Evolutionary conservation across 2,888 invertebrate genomes (phyloP).

Genomic region (Lydus trimaculatus): DNA sequence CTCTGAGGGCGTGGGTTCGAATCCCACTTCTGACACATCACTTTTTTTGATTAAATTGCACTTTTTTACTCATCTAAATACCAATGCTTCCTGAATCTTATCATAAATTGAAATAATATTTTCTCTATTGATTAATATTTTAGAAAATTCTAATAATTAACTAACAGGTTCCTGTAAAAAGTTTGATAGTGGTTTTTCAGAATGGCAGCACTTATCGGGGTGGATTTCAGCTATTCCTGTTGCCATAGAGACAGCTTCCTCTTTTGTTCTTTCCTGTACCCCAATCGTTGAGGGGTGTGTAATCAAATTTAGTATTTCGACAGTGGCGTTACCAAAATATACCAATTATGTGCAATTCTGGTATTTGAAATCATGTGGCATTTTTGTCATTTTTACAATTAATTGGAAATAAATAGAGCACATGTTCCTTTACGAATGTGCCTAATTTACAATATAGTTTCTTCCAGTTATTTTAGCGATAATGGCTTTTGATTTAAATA

Average conservation of each 20-base stretch:
- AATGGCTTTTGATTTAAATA: too few species aligned
- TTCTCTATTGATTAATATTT: background rate
- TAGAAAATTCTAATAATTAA: constrained; percentile 22
- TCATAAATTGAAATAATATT: background rate
- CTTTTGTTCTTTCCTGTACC: constrained; percentile 57
- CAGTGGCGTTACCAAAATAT: constrained; percentile 34
- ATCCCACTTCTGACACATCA: constrained; percentile 49
- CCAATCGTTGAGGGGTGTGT: constrained; percentile 42
- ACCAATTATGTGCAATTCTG: background rate
- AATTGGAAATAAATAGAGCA: too few species aligned
- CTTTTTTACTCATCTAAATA: background rate
- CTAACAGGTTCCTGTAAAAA: background rate
- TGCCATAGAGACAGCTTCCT: constrained; percentile 56
- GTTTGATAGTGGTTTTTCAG: background rate
- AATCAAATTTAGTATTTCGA: constrained; percentile 38
- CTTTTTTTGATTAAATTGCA: constrained; percentile 7
- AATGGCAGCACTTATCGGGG: background rate
- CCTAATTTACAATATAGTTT: too few species aligned
- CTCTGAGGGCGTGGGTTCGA: constrained; percentile 55
- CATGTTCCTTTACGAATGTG: too few species aligned
- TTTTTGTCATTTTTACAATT: background rate
- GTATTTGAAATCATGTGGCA: background rate
- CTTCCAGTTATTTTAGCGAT: too few species aligned
- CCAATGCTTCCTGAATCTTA: background rate
- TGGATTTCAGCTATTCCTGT: constrained; percentile 39